These are phyloP conservation scores for Hystrix brachyura DNA, from an alignment of 2,113 vertebrate genomes.

Conservation along the genomic window DNA sequence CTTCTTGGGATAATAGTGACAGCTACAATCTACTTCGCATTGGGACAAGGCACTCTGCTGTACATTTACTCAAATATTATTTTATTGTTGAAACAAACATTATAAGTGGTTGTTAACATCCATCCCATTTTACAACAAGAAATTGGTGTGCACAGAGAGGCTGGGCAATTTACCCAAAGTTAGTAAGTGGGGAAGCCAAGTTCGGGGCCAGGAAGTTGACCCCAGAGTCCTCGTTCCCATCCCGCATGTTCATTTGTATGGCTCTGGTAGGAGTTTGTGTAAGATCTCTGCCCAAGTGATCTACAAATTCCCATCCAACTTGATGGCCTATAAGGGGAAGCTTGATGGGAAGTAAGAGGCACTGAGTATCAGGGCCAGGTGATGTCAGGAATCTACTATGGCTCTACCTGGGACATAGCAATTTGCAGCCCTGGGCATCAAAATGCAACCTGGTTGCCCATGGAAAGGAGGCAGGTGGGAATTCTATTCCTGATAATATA, in stretches of 20 bases:
- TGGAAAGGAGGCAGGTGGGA: neutral
- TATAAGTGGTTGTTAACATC: neutral
- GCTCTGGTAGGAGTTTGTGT: neutral
- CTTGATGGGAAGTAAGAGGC: neutral
- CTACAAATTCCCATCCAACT: neutral
- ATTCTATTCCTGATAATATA: neutral
- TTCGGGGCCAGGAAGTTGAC: neutral
- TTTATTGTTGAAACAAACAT: neutral
- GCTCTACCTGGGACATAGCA: neutral
- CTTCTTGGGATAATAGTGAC: accelerated
- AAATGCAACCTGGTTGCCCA: too few relatives aligned
- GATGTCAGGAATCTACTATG: too few relatives aligned
- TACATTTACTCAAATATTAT: neutral
- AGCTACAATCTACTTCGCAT: neutral
- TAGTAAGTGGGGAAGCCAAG: neutral
- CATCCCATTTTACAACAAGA: neutral
- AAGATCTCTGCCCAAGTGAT: too few relatives aligned
- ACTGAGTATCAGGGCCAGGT: neutral
- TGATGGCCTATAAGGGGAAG: neutral
- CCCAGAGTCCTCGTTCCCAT: neutral
- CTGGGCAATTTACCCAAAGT: neutral
- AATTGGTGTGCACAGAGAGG: neutral
- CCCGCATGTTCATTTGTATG: neutral
- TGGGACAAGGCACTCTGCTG: too few relatives aligned
- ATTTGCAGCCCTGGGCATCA: neutral